Base-by-base conservation (phyloP, 2,797 vertebrate species). In the Molossus alvarezi region DNA sequence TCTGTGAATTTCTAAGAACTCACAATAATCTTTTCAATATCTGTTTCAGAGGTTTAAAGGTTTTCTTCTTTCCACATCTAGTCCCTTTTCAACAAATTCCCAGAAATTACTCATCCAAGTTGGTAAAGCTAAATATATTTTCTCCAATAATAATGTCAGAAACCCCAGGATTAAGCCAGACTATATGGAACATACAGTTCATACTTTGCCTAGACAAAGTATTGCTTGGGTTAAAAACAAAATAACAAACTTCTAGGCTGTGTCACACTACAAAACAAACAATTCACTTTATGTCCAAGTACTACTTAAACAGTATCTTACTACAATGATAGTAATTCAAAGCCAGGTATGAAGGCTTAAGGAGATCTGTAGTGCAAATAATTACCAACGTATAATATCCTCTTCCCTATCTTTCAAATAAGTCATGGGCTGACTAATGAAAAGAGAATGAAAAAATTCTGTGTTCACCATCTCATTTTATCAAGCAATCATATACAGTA, bases 1-100 rank as follows among this genome's bases (percentile, higher is more conserved):
- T 17, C 77, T 94, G 48, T 72, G 64, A 80, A 85, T 76, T 80
- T 91, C 45, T 80, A 95, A 83, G 62, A 92, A 93, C 18, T 84
- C 80, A 92, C 10, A 45, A 81, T 76, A 51, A 95, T 84, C 62
- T 95, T 73, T 51, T 45, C 77, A 65, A 51, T 25, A 90, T n/a
- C n/a, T 80, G 33, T 27, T 83, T 91, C 84, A 83, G 71, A 83
- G 8, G 21, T 17, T 55, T 6, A 33, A 80, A 91, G 55, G 20
- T 48, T 88, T 45, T 75, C 57, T 90, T 92, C 65, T 90, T 92
- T 67, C 60, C 45, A 81, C 20, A 67, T 76, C 51, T 23, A 88
- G 33, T 29, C 41, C 17, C 48, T 79, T 72, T 53, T 83, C 60
- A 76, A 51, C 33, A 65, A 91, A 82, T 29, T 29, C 14, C 65